Evolutionary conservation across 2,888 invertebrate genomes (phyloP).

Genomic region (Nasonovia ribisnigri): DNA sequence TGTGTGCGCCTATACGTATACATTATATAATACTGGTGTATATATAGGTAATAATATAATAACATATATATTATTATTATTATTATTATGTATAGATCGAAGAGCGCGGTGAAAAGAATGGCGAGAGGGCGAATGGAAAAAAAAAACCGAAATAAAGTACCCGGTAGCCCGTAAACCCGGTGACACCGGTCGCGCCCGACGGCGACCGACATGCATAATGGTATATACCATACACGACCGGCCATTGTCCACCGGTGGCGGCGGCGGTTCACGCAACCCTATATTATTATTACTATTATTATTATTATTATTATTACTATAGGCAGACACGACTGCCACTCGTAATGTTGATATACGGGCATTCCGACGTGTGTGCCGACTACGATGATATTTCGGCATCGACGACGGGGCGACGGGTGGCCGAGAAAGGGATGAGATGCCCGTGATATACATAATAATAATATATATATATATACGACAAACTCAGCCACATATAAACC

Average conservation of each 20-base stretch:
- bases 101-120: neutral
- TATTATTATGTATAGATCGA: neutral
- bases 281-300: neutral
- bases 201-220: neutral
- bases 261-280: slow-evolving; percentile 46
- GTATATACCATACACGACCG: neutral
- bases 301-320: neutral
- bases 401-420: slow-evolving; percentile 29
- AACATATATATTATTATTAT: neutral
- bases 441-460: neutral
- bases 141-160: slow-evolving; percentile 30
- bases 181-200: neutral
- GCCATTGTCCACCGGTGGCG: slow-evolving; percentile 47
- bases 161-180: slow-evolving; percentile 48
- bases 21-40: neutral
- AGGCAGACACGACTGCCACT: neutral
- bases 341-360: slow-evolving; percentile 1
- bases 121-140: neutral
- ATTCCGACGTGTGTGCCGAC: neutral
- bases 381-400: neutral
- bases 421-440: slow-evolving; percentile 36
- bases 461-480: neutral
- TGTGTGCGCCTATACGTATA: neutral
- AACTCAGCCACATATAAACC: neutral
- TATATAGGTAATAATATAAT: neutral